Evolutionary conservation across 2,888 invertebrate species (phyloP).

Genomic region (Marronus borbonicus): DNA sequence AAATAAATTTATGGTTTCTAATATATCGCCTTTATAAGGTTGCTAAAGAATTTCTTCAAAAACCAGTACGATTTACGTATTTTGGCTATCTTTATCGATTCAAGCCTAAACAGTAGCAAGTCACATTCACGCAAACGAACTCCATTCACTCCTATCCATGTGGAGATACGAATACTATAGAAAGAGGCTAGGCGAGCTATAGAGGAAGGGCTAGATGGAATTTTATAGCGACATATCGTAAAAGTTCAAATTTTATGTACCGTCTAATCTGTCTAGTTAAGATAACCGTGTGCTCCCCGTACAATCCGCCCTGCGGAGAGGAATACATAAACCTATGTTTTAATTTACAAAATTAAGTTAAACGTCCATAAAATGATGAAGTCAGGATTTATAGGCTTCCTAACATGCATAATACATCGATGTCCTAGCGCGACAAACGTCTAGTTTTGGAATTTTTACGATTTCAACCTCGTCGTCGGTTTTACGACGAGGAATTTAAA

Average conservation of each 20-base stretch:
- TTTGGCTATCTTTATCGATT: too few species aligned
- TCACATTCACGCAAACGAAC: too few species aligned
- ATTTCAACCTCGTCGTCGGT: neutral
- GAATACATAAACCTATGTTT: constrained; percentile 19
- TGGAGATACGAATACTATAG: too few species aligned
- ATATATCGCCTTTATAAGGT: too few species aligned
- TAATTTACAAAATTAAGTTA: constrained; percentile 42
- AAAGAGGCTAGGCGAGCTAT: too few species aligned
- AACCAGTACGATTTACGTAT: too few species aligned
- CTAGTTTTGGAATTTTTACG: constrained; percentile 16
- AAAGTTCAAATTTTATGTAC: constrained; percentile 50
- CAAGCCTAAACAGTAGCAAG: too few species aligned
- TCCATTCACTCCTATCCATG: too few species aligned
- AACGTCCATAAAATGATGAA: constrained; percentile 26
- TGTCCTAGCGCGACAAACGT: neutral
- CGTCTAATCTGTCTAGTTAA: constrained; percentile 50
- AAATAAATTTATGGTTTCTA: too few species aligned
- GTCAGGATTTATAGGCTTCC: constrained; percentile 13
- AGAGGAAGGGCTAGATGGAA: constrained; percentile 8
- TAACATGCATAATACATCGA: constrained; percentile 22
- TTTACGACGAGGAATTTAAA: neutral
- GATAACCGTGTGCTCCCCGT: constrained; percentile 34
- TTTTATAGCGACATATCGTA: constrained; percentile 46
- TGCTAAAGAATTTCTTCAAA: too few species aligned
- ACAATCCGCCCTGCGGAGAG: neutral